phyloP scores from a whole-genome alignment of 2,113 vertebrate genomes.

The Pelecanus crispus region DNA sequence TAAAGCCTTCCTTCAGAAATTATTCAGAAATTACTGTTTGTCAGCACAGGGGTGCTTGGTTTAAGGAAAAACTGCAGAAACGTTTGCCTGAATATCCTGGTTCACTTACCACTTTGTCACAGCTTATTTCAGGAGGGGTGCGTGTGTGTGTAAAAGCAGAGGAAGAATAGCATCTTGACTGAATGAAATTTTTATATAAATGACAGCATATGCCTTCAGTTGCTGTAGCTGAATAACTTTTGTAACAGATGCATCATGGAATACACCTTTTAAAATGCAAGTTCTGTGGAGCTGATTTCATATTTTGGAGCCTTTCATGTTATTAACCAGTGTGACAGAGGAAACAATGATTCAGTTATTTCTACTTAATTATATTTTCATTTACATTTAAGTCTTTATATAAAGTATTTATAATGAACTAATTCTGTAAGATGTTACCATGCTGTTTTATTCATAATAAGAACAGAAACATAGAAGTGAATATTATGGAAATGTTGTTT shows the following conservation, averaged over 20 bases:
- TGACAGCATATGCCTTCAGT: not conserved
- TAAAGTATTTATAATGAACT: not conserved
- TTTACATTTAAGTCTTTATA: not conserved
- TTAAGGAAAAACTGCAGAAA: not conserved
- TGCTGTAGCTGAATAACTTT: not conserved
- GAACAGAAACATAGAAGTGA: not conserved
- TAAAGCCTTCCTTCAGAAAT: not conserved
- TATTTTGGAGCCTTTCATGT: not conserved
- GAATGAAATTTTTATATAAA: not conserved
- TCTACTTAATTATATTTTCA: not conserved
- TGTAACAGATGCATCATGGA: not conserved
- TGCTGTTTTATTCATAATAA: not conserved
- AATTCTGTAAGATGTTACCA: not conserved
- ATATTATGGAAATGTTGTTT: not conserved
- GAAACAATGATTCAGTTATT: not conserved
- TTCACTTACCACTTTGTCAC: not conserved
- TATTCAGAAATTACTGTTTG: not conserved
- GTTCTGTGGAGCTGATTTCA: not conserved
- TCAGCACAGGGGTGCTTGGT: accelerated
- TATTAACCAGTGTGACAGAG: not conserved
- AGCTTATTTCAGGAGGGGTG: not conserved
- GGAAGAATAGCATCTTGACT: not conserved
- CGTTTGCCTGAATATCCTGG: not conserved
- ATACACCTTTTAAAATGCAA: not conserved
- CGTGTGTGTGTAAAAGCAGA: not conserved